phyloP scores from a whole-genome alignment of 2,797 vertebrate genomes.

The Vipera ursinii region DNA sequence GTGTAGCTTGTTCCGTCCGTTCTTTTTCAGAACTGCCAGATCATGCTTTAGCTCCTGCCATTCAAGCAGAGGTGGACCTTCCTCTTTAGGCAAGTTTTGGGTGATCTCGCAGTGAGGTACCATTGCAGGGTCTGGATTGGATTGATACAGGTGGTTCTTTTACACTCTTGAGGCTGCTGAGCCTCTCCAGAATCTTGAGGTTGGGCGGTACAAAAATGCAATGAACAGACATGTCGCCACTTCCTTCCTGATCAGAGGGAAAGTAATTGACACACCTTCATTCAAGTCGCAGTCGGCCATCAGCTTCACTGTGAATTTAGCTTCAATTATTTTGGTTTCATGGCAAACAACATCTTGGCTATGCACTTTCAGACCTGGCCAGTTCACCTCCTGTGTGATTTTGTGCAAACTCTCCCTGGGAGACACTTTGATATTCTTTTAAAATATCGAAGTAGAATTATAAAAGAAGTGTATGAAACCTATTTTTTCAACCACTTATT shows the following conservation, averaged over 20 bases:
- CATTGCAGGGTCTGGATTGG: background rate
- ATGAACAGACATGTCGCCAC: background rate
- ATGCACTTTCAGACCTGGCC: background rate
- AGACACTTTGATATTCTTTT: background rate
- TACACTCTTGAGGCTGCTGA: background rate
- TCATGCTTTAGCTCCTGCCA: background rate
- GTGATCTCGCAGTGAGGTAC: background rate
- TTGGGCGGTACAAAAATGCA: background rate
- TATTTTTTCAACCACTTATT: background rate
- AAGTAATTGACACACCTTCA: background rate
- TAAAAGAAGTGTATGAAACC: background rate
- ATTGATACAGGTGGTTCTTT: background rate
- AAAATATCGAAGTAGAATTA: background rate
- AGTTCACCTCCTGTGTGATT: background rate
- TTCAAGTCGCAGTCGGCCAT: background rate
- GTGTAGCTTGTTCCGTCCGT: background rate
- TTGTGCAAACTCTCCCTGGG: background rate
- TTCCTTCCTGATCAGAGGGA: background rate
- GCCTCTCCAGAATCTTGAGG: background rate
- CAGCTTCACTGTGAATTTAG: background rate
- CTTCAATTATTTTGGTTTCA: background rate
- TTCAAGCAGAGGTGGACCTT: background rate
- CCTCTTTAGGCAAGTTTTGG: background rate
- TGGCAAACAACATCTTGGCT: background rate
- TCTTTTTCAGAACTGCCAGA: background rate